Evolutionary conservation across 2,113 vertebrate genomes (phyloP), one percentile per base, ranked within the genome.

Genomic region (Conger conger): DNA sequence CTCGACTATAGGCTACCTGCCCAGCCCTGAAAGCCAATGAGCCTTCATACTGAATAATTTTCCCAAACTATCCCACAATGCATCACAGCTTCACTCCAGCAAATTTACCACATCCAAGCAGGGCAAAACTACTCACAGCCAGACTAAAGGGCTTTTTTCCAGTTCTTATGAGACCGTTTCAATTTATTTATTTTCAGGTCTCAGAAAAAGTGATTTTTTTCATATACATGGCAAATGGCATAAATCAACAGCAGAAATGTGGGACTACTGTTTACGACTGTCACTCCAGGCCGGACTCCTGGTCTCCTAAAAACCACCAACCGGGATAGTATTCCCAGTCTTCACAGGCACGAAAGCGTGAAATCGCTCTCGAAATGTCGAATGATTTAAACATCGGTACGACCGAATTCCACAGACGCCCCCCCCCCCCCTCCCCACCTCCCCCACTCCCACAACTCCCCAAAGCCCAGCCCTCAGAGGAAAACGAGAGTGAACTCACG

Each of bases 1-100:
- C 90, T 90, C 89, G 63, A 87, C 89, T 92, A 89, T 87, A 89
- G 88, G 90, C 85, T 91, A 63, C 86, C 90, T 91, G 92, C 80
- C 33, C 78, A 15, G n/a, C 88, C 87, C 88, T 90, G 92, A 83
- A 76, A 91, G 91, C 90, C 17, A 79, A 85, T 37, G 81, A 79
- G 84, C 86, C 86, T 83, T 60, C 78, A 78, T 18, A 6, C 42
- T 84, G 53, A 30, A 77, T 76, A 42, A 77, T 27, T 78, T 84
- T 78, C 45, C 42, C 63, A 83, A 76, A 76, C 37, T 23, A 17
- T 77, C 63, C 17, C 23, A 40, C 45, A 77, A 33, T 23, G 38
- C 82, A 42, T 57, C 81, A 68, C 36, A 38, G 57, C 9, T 27
- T 27, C 38, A 80, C 38, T 30, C 79, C n/a, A 15, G 38, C 77